Conservation (phyloP, 2,888 invertebrate genomes). For the Drosophila prostipennis region DNA sequence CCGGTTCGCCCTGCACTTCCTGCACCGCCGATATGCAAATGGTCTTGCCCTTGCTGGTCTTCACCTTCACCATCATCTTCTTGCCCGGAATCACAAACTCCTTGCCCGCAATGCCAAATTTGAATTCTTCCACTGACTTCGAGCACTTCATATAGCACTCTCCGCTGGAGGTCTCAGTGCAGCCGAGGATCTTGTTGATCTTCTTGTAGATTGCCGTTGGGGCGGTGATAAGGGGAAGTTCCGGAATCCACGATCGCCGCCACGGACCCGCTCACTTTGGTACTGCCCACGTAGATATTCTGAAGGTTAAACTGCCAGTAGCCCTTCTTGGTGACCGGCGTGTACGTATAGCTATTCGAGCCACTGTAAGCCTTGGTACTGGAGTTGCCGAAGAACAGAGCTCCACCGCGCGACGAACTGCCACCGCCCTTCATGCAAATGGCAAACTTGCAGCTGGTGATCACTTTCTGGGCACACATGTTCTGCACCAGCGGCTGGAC, state of each 20-base stretch:
- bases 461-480: constrained; percentile 28
- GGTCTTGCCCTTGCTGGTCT: constrained; percentile 16
- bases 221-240: constrained; percentile 32
- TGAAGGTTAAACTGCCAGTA: constrained; percentile 44
- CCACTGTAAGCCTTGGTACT: constrained; percentile 28
- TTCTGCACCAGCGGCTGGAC: constrained; percentile 27
- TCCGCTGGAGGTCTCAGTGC: constrained; percentile 33
- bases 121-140: constrained; percentile 8
- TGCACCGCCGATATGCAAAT: constrained; percentile 15
- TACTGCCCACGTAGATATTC: constrained; percentile 29
- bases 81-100: constrained; percentile 2
- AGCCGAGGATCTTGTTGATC: constrained; percentile 26
- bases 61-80: constrained; percentile 16
- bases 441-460: constrained; percentile 17
- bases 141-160: constrained; percentile 37
- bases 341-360: constrained; percentile 31
- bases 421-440: constrained; percentile 41
- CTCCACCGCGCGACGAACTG: constrained; percentile 25
- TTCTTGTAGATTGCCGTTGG: constrained; percentile 7
- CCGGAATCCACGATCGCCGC: constrained; percentile 41
- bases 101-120: constrained; percentile 1
- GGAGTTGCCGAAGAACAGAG: constrained; percentile 20
- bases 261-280: constrained; percentile 6
- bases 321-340: constrained; percentile 30
- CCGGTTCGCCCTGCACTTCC: not conserved